Percentiles rank a stretch among this genome's conserved stretches.
Evolutionary conservation across 2,797 vertebrate species (phyloP).

Genomic region (Notamacropus eugenii): DNA sequence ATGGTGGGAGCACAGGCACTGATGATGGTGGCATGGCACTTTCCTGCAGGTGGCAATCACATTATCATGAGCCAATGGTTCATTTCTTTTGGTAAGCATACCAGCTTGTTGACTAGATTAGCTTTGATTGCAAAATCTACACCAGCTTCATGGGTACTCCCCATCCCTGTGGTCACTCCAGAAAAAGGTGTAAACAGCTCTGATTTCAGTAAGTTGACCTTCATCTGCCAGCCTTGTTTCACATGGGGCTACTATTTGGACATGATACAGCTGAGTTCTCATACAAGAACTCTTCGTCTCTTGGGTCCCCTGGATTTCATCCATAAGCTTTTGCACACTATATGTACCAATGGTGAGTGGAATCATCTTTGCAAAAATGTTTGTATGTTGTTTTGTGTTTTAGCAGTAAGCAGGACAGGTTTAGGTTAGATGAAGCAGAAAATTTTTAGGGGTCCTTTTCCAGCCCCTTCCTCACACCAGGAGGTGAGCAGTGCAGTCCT

Average conservation of each 20-base stretch:
- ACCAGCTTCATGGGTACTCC: background rate
- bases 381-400: background rate
- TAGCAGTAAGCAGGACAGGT: background rate
- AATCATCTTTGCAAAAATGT: background rate
- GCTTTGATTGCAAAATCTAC: background rate
- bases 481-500: background rate
- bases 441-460: background rate
- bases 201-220: background rate
- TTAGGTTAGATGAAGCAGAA: background rate
- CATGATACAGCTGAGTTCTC: background rate
- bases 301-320: background rate
- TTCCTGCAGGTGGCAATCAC: background rate
- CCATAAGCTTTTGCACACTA: background rate
- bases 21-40: background rate
- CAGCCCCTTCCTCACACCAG: background rate
- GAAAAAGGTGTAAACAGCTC: background rate
- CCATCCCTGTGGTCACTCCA: background rate
- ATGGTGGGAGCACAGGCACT: background rate
- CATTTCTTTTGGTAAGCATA: background rate
- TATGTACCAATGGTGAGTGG: background rate
- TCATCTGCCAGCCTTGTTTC: background rate
- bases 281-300: background rate
- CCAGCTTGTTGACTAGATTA: background rate
- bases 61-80: background rate
- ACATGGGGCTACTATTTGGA: background rate